These are phyloP conservation scores for Hymenopus coronatus DNA, from an alignment of 2,888 invertebrate genomes.

Conservation along the genomic window DNA sequence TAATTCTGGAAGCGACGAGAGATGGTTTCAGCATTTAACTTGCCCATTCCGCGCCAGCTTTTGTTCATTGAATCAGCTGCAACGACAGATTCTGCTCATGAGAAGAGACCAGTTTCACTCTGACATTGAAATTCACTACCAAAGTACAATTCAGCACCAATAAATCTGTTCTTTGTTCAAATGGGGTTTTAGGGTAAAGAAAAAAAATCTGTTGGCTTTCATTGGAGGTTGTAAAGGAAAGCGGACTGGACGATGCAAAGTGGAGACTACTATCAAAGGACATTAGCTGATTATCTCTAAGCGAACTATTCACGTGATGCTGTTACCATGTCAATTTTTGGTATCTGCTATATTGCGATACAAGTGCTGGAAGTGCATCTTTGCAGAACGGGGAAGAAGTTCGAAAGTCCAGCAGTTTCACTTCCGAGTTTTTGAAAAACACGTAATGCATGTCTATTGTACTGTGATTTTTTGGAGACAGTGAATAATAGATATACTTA, in stretches of 20 bases:
- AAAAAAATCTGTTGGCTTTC: background rate
- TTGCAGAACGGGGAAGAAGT: no score
- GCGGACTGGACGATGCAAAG: background rate
- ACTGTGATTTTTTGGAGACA: no score
- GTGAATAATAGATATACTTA: no score
- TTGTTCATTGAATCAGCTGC: background rate
- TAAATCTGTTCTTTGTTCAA: background rate
- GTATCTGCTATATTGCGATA: no score
- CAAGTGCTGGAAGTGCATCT: no score
- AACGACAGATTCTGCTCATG: background rate
- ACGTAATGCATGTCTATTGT: no score
- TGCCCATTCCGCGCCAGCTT: background rate
- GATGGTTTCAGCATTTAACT: slow-evolving; percentile 6
- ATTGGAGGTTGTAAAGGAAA: background rate
- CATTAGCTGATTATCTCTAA: background rate
- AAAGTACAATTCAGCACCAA: background rate
- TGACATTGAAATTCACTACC: background rate
- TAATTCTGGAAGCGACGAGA: background rate
- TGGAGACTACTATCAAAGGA: background rate
- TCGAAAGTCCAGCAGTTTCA: no score
- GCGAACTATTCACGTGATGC: background rate
- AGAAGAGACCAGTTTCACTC: background rate
- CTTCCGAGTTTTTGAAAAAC: no score
- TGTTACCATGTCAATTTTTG: background rate
- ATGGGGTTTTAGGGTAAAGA: background rate